Base-by-base conservation (phyloP, 64 coral and sea anemone genomes). In the Catalaphyllia jardinei region DNA sequence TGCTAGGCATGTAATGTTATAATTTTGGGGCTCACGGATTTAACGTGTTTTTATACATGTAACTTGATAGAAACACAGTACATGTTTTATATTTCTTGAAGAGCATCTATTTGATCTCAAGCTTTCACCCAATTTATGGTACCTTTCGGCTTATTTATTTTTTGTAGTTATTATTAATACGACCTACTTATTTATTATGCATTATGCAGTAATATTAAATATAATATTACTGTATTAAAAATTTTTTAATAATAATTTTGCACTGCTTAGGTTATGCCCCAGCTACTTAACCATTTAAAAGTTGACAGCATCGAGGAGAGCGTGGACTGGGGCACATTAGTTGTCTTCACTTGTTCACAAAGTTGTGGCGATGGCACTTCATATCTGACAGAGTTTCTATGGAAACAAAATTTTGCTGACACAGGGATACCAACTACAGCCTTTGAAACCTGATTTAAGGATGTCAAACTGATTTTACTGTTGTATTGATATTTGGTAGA, bases 401-500 rank as follows among this genome's bases (percentile, higher is more conserved):
- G 94, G 93, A 99, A 95, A 93, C 97, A 99, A 88, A 92, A 99
- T 79, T 95, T 99, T 91, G 83, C 97, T 71, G 84, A 99, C 22
- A 95, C 94, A 89, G 97, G 94, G 31, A 67, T 95, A 51, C 93
- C 97, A 71, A 86, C 79, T 20, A 90, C 93, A 85, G 90, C 83
- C 20, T 73, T 99, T 20, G 86, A 76, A 49, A 71, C 90, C 33
- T 35, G 3, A 35, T 50, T n/a, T 71, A 87, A 51, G 52, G 77
- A 22, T 54, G 63, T 54, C 13, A 54, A 54, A 54, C 7, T 54
- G 52, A 54, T 10, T 54, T 54, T 8, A 54, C 52, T 54, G 52
- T 57, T 14, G 11, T 15, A 14, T 57, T 57, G 39, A 46, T 57
- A 57, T 57, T 57, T 57, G 10, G 54, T 57, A 10, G 52, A 35